Evolutionary conservation across 2,113 vertebrate genomes (phyloP).

Genomic region (Hypanus sabinus): DNA sequence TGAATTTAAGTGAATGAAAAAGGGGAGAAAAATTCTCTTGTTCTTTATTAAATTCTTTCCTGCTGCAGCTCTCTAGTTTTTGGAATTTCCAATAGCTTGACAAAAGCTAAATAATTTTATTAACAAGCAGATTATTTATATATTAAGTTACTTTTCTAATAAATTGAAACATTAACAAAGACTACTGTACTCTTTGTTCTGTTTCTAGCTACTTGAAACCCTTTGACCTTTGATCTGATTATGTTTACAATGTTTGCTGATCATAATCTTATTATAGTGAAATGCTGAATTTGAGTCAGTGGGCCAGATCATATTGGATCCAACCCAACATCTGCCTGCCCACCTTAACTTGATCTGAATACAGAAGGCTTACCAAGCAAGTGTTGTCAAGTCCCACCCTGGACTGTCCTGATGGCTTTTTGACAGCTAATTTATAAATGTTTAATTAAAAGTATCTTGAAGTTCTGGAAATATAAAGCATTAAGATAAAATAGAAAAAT

Average conservation of each 20-base stretch:
- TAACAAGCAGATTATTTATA: neutral
- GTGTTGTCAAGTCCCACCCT: no score
- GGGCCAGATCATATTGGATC: no score
- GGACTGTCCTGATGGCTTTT: no score
- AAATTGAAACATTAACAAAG: neutral
- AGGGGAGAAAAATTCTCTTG: neutral
- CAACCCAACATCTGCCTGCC: no score
- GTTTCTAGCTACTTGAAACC: neutral
- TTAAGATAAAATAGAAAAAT: no score
- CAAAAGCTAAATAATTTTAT: neutral
- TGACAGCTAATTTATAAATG: no score
- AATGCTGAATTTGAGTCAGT: neutral
- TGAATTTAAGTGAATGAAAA: neutral
- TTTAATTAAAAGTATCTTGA: no score
- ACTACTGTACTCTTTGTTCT: no score
- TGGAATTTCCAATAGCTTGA: neutral
- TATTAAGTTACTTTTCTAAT: neutral
- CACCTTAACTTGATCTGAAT: no score
- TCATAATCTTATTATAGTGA: neutral
- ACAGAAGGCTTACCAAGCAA: no score
- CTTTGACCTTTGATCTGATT: neutral
- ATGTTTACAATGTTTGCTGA: neutral
- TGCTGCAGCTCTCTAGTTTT: neutral
- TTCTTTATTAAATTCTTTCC: neutral
- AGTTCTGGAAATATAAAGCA: no score